Conservation (phyloP, 2,797 vertebrate species). For the Gymnodraco acuticeps region DNA sequence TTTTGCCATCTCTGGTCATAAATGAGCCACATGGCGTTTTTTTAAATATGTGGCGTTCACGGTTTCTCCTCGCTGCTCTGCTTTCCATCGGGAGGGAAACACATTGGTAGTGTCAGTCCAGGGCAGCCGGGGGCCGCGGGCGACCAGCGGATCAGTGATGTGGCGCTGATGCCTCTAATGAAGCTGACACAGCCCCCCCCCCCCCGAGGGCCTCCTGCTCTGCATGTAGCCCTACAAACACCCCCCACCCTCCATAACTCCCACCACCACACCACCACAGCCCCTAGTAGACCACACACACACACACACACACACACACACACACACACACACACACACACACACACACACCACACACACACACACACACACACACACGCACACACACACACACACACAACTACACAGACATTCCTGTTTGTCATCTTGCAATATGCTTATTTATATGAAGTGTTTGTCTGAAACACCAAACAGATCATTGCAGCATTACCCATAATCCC, state of each 20-base stretch:
- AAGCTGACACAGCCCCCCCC: slow-evolving; percentile 85
- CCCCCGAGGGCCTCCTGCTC: slow-evolving; percentile 71
- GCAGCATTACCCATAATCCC: too few species aligned
- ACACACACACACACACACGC: too few species aligned
- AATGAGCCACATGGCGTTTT: background rate
- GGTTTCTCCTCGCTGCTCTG: slow-evolving; percentile 38
- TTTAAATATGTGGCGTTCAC: slow-evolving; percentile 24
- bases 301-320: too few species aligned
- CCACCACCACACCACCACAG: slow-evolving; percentile 28
- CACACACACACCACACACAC: too few species aligned
- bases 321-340: too few species aligned
- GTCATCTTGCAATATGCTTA: too few species aligned
- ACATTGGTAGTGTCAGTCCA: slow-evolving; percentile 66
- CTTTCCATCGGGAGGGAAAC: slow-evolving; percentile 53
- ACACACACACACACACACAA: too few species aligned
- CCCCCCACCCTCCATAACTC: slow-evolving; percentile 30
- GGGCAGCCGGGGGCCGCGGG: slow-evolving; percentile 76
- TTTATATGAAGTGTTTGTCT: too few species aligned
- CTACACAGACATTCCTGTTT: too few species aligned
- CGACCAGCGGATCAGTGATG: slow-evolving; percentile 81
- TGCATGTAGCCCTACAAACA: slow-evolving; percentile 47
- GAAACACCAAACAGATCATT: too few species aligned
- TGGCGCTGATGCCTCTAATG: slow-evolving; percentile 86
- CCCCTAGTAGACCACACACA: too few species aligned
- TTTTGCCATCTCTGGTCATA: background rate